Percentiles rank a stretch among this genome's conserved stretches.
Evolutionary conservation across 2,113 vertebrate species (phyloP).

Genomic region (Heliornis fulica): DNA sequence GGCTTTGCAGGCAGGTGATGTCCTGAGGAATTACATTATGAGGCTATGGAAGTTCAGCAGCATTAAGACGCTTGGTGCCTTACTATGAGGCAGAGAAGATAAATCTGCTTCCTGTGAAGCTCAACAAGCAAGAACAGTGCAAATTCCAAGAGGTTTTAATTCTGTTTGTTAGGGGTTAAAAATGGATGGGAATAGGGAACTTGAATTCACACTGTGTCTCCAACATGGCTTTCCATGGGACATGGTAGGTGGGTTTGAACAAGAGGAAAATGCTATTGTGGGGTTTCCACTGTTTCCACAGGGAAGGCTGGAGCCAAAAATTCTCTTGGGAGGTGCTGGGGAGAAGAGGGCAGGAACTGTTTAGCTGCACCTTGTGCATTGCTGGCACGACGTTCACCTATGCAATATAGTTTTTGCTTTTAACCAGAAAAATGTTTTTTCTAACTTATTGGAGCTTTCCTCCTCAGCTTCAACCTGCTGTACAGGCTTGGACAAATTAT

Average conservation of each 20-base stretch:
- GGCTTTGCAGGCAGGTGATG: background rate
- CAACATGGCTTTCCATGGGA: background rate
- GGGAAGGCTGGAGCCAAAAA: background rate
- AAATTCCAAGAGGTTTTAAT: background rate
- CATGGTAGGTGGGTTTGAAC: fast-evolving
- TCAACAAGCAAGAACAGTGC: background rate
- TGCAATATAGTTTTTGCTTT: background rate
- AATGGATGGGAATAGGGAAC: background rate
- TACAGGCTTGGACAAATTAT: background rate
- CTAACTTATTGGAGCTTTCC: background rate
- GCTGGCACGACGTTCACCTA: background rate
- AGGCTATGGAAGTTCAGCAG: background rate
- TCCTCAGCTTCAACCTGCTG: background rate
- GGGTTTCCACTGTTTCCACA: background rate
- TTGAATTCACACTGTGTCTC: background rate
- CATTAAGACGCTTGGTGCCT: background rate
- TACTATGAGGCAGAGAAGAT: background rate
- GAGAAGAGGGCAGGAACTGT: background rate
- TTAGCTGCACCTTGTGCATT: background rate
- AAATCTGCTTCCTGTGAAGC: background rate
- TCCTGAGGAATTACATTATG: background rate
- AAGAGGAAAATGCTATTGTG: background rate
- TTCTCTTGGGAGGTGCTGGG: background rate
- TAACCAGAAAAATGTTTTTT: too few relatives aligned
- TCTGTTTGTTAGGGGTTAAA: background rate